A percentile compares a stretch with the other conserved stretches of the same genome.
Evolutionary conservation across 2,113 vertebrate species (phyloP).

Genomic region (Microcebus tavaratra): DNA sequence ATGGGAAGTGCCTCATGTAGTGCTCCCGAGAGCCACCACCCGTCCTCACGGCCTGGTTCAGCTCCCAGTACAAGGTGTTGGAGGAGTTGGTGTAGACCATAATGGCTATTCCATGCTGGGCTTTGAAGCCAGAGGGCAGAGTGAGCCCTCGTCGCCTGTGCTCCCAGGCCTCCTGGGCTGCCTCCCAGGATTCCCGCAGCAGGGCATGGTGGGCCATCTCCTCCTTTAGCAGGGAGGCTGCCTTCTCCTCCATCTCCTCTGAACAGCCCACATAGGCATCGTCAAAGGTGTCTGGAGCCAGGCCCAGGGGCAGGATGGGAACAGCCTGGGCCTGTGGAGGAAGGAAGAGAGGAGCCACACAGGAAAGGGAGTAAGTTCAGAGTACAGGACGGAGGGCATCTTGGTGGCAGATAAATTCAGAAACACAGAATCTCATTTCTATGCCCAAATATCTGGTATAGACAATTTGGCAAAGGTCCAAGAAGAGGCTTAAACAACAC

Average conservation of each 20-base stretch:
- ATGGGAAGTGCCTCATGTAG: constrained; percentile 78
- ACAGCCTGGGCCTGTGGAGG: constrained; percentile 55
- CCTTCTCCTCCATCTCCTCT: constrained; percentile 73
- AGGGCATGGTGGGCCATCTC: constrained; percentile 58
- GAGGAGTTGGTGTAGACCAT: constrained; percentile 79
- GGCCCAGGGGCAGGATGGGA: constrained; percentile 65
- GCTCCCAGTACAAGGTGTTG: constrained; percentile 71
- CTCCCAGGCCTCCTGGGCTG: constrained; percentile 68
- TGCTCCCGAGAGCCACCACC: constrained; percentile 66
- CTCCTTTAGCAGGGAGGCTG: constrained; percentile 51
- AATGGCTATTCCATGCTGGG: constrained; percentile 73
- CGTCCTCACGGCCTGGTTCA: constrained; percentile 71
- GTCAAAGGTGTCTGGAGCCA: constrained; percentile 77
- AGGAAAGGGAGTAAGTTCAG: neutral
- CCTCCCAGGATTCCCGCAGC: constrained; percentile 70
- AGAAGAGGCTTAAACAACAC: neutral
- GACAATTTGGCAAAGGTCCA: neutral
- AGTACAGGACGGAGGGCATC: neutral
- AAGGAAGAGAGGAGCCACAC: constrained; percentile 13
- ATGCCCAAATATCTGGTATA: neutral
- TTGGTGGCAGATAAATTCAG: neutral
- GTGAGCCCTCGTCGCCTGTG: neutral
- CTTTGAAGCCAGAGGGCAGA: constrained; percentile 71
- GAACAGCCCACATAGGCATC: constrained; percentile 79
- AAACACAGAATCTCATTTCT: constrained; percentile 28